Conservation (phyloP, 2,888 invertebrate species). For the Lepidochrysops patricia region DNA sequence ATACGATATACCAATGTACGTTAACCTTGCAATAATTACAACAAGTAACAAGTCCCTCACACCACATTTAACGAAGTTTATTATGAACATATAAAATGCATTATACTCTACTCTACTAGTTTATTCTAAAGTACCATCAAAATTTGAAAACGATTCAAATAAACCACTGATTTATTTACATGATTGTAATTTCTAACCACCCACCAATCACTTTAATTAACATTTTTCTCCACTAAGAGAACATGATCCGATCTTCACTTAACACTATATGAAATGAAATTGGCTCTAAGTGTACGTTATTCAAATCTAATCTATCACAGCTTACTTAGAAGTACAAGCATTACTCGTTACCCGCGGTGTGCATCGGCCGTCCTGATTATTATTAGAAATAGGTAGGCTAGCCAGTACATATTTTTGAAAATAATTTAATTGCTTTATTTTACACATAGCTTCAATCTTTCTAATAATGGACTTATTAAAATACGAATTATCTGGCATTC, state of each 20-base stretch:
- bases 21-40: conserved; percentile 48
- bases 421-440: background rate
- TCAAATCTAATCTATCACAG: conserved; percentile 69
- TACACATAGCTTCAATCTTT: background rate
- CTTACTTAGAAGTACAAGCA: conserved; percentile 52
- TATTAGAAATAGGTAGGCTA: conserved; percentile 11
- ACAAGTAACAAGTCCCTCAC: conserved; percentile 55
- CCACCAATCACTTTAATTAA: conserved; percentile 55
- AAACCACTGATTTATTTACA: conserved; percentile 56
- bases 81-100: conserved; percentile 62
- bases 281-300: conserved; percentile 45
- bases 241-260: conserved; percentile 49
- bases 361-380: conserved; percentile 1
- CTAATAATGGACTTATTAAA: background rate
- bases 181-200: conserved; percentile 38
- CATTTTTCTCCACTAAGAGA: conserved; percentile 36
- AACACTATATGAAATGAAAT: conserved; percentile 46
- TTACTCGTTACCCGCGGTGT: conserved; percentile 17
- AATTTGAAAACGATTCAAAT: conserved; percentile 57
- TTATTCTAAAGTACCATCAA: conserved; percentile 67
- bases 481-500: conserved; percentile 16
- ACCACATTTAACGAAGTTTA: conserved; percentile 40
- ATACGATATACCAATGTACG: conserved; percentile 38
- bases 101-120: conserved; percentile 57
- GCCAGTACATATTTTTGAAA: conserved; percentile 11